These are phyloP conservation scores for Samia ricini DNA, from an alignment of 1,140 invertebrate genomes.

Conservation along the genomic window DNA sequence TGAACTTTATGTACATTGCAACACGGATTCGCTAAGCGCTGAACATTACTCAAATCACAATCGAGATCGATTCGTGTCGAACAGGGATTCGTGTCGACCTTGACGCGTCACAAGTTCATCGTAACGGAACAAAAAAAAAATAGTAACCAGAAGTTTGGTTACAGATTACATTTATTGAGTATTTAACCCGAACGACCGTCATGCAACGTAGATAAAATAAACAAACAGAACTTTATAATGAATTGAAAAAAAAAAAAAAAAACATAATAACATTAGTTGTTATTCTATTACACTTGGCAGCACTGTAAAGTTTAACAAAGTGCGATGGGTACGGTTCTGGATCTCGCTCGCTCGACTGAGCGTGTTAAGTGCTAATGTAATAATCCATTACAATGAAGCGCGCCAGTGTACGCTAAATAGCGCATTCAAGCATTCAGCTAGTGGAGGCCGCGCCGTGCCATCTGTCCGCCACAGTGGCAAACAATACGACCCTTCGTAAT, in stretches of 20 bases:
- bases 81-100: slow-evolving; percentile 14
- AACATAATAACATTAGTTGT: slow-evolving; percentile 42
- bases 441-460: slow-evolving; percentile 39
- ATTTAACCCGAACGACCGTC: slow-evolving; percentile 39
- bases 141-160: slow-evolving; percentile 13
- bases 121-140: slow-evolving; percentile 19
- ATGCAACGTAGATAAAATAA: slow-evolving; percentile 28
- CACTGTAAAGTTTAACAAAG: slow-evolving; percentile 46
- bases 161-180: slow-evolving; percentile 42
- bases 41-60: neutral
- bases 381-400: slow-evolving; percentile 75
- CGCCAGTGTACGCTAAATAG: slow-evolving; percentile 68
- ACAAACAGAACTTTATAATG: neutral
- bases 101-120: slow-evolving; percentile 25
- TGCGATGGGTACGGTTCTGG: slow-evolving; percentile 50
- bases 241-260: slow-evolving; percentile 4
- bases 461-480: slow-evolving; percentile 64
- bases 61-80: slow-evolving; percentile 1
- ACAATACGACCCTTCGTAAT: slow-evolving; percentile 65
- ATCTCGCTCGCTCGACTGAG: slow-evolving; percentile 57
- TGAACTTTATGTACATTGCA: slow-evolving; percentile 32
- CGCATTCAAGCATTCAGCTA: slow-evolving; percentile 63
- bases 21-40: neutral
- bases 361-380: slow-evolving; percentile 75
- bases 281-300: slow-evolving; percentile 45